Base-by-base conservation (phyloP, 2,797 vertebrate genomes). In the Enteromius argenteus region DNA sequence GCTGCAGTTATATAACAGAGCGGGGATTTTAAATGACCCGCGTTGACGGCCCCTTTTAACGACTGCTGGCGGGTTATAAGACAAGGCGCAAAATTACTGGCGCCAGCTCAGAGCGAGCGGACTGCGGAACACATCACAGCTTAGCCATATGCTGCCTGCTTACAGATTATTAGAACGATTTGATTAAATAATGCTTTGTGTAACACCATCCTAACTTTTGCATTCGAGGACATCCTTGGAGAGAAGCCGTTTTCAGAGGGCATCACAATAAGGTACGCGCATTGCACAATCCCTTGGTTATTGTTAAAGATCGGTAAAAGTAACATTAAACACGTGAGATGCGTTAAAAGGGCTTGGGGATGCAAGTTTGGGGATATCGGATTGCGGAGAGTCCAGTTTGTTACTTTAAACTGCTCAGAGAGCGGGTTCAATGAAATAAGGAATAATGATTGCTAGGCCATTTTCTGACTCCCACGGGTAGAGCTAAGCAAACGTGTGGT, bases 11-110 rank as follows among this genome's bases (percentile, higher is more conserved):
- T 82, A 5, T 56, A 49, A 11, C 86, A 91, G 92, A 92, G 92
- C 92, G 91, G 92, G 93, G 81, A 92, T 87, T 90, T 90, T 91
- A 90, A 92, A 93, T 85, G 87, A 64, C 89, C 93, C 94, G 90
- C 91, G 89, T 90, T 88, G 92, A 91, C 93, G 91, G 80, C 87
- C 87, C 88, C 83, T 84, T 89, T 75, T 90, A 77, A 76, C 86
- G 60, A 87, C 90, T 92, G 64, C 92, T 90, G 93, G 83, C 92
- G 90, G 92, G 89, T 93, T 89, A 89, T 88, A 87, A 90, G 84
- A 66, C 84, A 81, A 92, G 90, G 91, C 90, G 89, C 89, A 89
- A 90, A 90, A 81, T 73, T 68, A 73, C 76, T 81, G 83, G 93
- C 93, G 93, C 93, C 90, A 93, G 93, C 91, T 91, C 91, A 90